Base-by-base conservation (phyloP, 2,797 vertebrate genomes). In the Lithobates pipiens region DNA sequence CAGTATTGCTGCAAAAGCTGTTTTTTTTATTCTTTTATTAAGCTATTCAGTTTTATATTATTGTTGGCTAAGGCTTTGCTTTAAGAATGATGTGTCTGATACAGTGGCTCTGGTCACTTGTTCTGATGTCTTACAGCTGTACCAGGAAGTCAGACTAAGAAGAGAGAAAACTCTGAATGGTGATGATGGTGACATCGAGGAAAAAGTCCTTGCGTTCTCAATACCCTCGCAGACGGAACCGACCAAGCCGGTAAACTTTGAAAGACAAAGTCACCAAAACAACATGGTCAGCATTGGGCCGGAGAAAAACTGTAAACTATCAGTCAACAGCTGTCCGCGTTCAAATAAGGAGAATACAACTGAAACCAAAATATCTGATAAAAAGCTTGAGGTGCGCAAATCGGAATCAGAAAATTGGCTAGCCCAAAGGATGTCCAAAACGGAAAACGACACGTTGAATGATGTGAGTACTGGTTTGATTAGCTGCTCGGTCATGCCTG, bases 91-190 rank as follows among this genome's bases (percentile, higher is more conserved):
- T 54, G 50, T 54, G 13, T 54, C 13, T 54, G 50, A 54, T 54
- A 3, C 4, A 18, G 13, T 54, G 50, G 3, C 46, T 50, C 13
- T 73, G 21, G 5, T 44, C 21, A 5, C 39, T 32, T 77, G 3
- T 77, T 65, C 36, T 77, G 21, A 25, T 76, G 81, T 65, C n/a
- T 63, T 89, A 76, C 90, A 99, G 98, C 95, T 99, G 90, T 98
- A 97, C 90, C 95, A 94, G 91, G 97, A 99, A 90, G 97, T 98
- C 89, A 97, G 95, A 92, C 90, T 94, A 90, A 95, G 96, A 89
- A 94, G 95, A 87, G 95, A 95, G 77, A 93, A 89, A 85, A 93
- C 89, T 54, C 88, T 93, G 93, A 91, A 88, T 0, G 65, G 90
- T 36, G 57, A 78, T 25, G 89, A 93, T 89, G 92, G 89, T 77